Evolutionary conservation across 2,797 vertebrate species (phyloP), one percentile per base, ranked within the genome.

Genomic region (Leptoclinus maculatus): DNA sequence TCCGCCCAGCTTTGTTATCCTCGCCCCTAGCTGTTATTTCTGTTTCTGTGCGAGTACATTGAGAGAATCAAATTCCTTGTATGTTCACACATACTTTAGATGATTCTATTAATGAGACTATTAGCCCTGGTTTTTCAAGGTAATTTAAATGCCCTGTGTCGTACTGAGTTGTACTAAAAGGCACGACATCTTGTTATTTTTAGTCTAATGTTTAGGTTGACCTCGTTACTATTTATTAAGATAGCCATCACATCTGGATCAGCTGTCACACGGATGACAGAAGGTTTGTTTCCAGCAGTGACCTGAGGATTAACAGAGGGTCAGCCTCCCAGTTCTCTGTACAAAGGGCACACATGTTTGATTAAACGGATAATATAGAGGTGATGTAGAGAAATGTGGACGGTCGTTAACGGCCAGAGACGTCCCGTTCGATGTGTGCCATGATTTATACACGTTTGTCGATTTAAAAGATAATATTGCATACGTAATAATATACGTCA

Each of bases 171-270:
- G n/a, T 16, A 64, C 27, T 43, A n/a, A 65, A 70, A 32, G 7
- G 2, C 43, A 38, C 70, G 56, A 27, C 21, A 19, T 66, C 32
- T 32, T 47, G 19, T 59, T 64, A 41, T 73, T 70, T 53, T 56
- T 36, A 68, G 45, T 58, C 38, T 66, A 34, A 45, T 64, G 64
- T 51, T 63, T 58, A 63, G 1, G 53, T 32, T 84, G 72, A 76
- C 59, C 41, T 78, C 62, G 80, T 59, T 4, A 32, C 39, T 71
- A 25, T 70, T 65, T 68, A 45, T 71, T 36, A 5, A 38, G 71
- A 77, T 47, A 21, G 19, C 41, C 41, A 1, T 69, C 58, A 74
- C 71, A 85, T 85, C 74, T 80, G 76, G 73, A 58, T 70, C 65
- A 71, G 63, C 62, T 49, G 62, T 69, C 41, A 12, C 54, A 74